These are phyloP conservation scores for Tortricodes alternella DNA, from an alignment of 2,888 invertebrate species.

Conservation along the genomic window DNA sequence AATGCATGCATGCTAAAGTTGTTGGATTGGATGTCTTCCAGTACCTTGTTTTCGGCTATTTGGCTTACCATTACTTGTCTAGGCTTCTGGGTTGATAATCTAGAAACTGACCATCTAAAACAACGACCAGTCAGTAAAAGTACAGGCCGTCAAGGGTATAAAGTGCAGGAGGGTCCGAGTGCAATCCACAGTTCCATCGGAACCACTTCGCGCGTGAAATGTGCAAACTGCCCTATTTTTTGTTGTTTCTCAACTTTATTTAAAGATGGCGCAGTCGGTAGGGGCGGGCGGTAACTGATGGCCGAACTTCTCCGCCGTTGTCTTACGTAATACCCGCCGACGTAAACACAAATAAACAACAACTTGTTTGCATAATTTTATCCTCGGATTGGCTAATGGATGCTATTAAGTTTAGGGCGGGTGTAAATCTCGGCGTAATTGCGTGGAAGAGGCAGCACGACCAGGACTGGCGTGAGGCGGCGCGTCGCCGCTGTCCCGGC, in stretches of 20 bases:
- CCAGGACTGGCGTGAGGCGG: background rate
- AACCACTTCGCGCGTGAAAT: background rate
- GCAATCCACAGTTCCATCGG: background rate
- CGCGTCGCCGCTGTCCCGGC: background rate
- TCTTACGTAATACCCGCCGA: slow-evolving; percentile 32
- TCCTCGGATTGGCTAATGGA: slow-evolving; percentile 33
- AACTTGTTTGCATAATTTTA: slow-evolving; percentile 37
- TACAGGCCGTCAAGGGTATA: background rate
- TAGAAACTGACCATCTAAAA: no score
- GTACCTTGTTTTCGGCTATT: no score
- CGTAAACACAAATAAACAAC: slow-evolving; percentile 36
- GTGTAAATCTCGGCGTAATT: slow-evolving; percentile 29
- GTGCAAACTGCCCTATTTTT: background rate
- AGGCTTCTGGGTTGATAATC: no score
- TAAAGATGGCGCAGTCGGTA: slow-evolving; percentile 3
- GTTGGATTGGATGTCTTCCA: no score
- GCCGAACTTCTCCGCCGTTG: slow-evolving; percentile 29
- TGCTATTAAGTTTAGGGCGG: slow-evolving; percentile 27
- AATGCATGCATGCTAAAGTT: no score
- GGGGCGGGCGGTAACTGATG: slow-evolving; percentile 22
- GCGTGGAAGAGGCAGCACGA: slow-evolving; percentile 7
- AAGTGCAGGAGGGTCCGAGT: background rate
- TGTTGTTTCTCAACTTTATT: slow-evolving; percentile 9
- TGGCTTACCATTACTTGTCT: no score
- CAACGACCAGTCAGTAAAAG: no score